Base-by-base conservation (phyloP, 2,113 vertebrate genomes). In the Cathartes aura region DNA sequence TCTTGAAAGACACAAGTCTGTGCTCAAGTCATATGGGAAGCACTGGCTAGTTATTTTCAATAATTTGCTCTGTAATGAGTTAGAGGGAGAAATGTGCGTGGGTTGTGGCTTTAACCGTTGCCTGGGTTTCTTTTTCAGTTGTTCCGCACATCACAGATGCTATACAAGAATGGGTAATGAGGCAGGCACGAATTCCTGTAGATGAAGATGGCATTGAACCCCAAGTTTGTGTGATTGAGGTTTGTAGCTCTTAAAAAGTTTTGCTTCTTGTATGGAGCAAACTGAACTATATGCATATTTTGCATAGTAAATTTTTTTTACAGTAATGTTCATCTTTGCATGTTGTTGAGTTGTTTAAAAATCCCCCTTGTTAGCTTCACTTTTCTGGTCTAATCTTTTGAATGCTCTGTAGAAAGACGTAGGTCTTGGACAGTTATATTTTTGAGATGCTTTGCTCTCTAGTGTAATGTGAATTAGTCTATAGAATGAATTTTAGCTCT, bases 101-200 rank as follows among this genome's bases (percentile, higher is more conserved):
- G 15, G 32, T 8, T 82, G n/a, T 30, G 62, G 30, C 17, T 83
- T 87, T 95, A 87, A 90, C 70, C 66, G 76, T 72, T 64, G n/a
- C 50, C 45, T 58, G 94, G 80, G 6, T 87, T 86, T 96, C 22
- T 87, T 87, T 71, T 97, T 7, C 95, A 99, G 99, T 99, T 90
- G 99, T 99, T 42, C 99, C 99, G 59, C 99, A 99, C 93, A 99
- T 99, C 98, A 99, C 99, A n/a, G 99, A 99, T 93, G 99, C 99
- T 6, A 99, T 99, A 89, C 99, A 99, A 96, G 99, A 99, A 60
- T 99, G 99, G 99, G 99, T 99, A 1, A 99, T 99, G 98, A 99
- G 99, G 56, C 99, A 99, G 96, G 99, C 99, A 7, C 97, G 58
- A 67, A 99, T 99, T 43, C 98, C 99, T 24, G 99, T 99, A 5